Base-by-base conservation (phyloP, 2,888 invertebrate genomes). In the Phengaris arion region DNA sequence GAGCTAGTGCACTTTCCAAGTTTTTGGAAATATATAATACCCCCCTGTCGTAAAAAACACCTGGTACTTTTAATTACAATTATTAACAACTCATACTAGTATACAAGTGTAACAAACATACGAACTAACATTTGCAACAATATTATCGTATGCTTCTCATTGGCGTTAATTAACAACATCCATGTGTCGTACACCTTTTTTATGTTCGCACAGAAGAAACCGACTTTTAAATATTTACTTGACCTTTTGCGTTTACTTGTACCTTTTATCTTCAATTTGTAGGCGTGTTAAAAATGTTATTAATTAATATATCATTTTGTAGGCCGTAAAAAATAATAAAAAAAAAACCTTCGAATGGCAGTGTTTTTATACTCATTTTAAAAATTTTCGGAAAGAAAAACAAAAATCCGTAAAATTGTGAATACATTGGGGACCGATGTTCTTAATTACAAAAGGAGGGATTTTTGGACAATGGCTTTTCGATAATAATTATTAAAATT, bases 401-500 rank as follows among this genome's bases (percentile, higher is more conserved):
- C 35, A 7, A 13, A 13, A 64, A 64, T 35, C 35, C 12, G 2
- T 64, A 64, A 64, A 35, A 64, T 35, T 64, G 64, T 64, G 64
- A 64, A 64, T 64, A 64, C 64, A 45, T 64, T 64, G 5, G 12
- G 64, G 89, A 83, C 83, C 82, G 83, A 81, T 82, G 80, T 84
- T 86, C 86, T 86, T 86, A 85, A 85, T 86, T 83, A 87, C 87
- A 87, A 88, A 86, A 83, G 83, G 84, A 83, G 82, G 85, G 84
- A 83, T 84, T 83, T 85, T 84, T 83, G 78, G 77, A 90, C 88
- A 89, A 89, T 88, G 86, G 86, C 83, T 80, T 83, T 86, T 83
- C 83, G 81, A 85, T 84, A 87, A 89, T 89, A 87, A 89, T 89
- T 88, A 89, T 88, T 88, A 87, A 89, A 90, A 88, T 88, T 87